These are phyloP conservation scores for Zosterops lateralis DNA, from an alignment of 2,113 vertebrate species.

Conservation along the genomic window DNA sequence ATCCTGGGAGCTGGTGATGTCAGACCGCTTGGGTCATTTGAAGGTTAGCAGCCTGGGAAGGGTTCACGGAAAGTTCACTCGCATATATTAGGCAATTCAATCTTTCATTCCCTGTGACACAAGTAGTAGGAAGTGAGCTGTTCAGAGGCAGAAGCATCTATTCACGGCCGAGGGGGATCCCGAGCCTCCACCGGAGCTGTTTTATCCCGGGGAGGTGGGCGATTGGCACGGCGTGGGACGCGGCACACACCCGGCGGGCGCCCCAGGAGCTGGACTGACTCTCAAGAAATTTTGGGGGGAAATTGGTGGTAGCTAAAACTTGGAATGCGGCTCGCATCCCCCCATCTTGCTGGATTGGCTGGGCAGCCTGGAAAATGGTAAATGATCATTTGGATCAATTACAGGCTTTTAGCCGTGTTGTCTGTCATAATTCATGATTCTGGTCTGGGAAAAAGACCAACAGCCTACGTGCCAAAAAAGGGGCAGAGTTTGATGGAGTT, in stretches of 20 bases:
- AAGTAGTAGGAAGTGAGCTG: conserved; percentile 97
- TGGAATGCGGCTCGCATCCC: conserved; percentile 73
- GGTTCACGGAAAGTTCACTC: conserved; percentile 98
- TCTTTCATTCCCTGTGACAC: conserved; percentile 94
- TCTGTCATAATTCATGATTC: conserved; percentile 91
- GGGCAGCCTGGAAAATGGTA: conserved; percentile 84
- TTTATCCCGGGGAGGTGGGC: conserved; percentile 60
- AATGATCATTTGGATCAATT: conserved; percentile 86
- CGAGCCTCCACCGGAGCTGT: conserved; percentile 54
- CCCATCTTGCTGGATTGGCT: conserved; percentile 76
- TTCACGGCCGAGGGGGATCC: conserved; percentile 82
- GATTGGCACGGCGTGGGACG: conserved; percentile 34
- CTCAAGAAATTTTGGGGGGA: conserved; percentile 48
- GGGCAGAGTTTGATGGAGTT: conserved; percentile 97
- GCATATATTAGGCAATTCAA: conserved; percentile 99
- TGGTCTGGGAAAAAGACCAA: conserved; percentile 87
- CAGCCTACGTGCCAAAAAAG: conserved; percentile 85
- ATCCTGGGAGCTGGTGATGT: conserved; percentile 90
- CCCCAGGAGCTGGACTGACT: conserved; percentile 42
- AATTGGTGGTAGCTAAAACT: conserved; percentile 62
- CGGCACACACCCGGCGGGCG: conserved; percentile 18
- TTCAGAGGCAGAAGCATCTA: conserved; percentile 84
- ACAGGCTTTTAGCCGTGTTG: conserved; percentile 83
- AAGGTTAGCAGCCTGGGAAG: conserved; percentile 98
- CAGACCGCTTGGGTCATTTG: conserved; percentile 96